These are phyloP conservation scores for Dryoscopus gambensis DNA, from an alignment of 2,113 vertebrate species.

Conservation along the genomic window DNA sequence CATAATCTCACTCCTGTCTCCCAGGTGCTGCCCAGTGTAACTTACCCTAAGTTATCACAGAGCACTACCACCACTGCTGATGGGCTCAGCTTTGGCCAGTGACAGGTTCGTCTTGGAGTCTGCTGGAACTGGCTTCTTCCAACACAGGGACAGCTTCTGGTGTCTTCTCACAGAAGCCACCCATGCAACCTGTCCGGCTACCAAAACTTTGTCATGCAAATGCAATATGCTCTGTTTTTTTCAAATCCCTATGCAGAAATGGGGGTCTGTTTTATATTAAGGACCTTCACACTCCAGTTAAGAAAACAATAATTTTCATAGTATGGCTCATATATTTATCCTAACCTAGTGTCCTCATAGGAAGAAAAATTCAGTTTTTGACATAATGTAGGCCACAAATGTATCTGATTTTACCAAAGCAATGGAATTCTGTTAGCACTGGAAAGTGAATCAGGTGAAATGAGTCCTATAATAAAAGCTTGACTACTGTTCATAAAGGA, in stretches of 20 bases:
- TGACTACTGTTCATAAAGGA: background rate
- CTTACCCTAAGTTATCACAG: background rate
- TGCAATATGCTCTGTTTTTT: background rate
- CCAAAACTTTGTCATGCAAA: background rate
- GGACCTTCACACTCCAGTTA: background rate
- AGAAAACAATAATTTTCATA: background rate
- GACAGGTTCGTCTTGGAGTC: fast-evolving
- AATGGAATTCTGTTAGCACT: background rate
- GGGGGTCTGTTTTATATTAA: background rate
- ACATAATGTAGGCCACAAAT: background rate
- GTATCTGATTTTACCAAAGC: background rate
- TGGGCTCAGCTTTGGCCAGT: background rate
- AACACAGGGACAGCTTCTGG: background rate
- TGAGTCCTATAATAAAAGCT: background rate
- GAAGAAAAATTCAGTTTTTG: background rate
- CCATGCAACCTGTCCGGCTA: background rate
- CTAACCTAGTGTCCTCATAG: background rate
- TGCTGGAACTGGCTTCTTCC: fast-evolving
- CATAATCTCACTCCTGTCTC: background rate
- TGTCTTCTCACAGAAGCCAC: background rate
- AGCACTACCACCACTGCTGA: fast-evolving
- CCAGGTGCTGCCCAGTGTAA: background rate
- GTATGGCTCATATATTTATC: background rate
- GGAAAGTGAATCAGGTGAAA: background rate
- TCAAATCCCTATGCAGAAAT: background rate